phyloP scores from a whole-genome alignment of 2,113 vertebrate species.

The Amazona guildingii region DNA sequence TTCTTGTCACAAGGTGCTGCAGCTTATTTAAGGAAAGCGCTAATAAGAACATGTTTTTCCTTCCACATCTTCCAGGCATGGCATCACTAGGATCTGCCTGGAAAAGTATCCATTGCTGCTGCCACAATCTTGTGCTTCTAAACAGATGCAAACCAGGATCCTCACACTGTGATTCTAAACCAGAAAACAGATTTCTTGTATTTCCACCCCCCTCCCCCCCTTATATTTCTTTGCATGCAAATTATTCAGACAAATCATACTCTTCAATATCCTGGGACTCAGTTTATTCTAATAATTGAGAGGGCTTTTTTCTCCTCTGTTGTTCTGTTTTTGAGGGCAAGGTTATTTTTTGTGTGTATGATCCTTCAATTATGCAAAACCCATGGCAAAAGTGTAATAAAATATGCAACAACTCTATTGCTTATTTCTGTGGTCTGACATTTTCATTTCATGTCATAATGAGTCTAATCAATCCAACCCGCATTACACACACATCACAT shows the following conservation, averaged over 20 bases:
- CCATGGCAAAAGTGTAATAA: conserved; percentile 12
- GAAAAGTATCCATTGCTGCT: background rate
- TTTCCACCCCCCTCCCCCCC: background rate
- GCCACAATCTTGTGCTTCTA: background rate
- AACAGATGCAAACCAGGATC: background rate
- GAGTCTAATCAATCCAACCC: conserved; percentile 33
- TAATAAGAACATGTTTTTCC: background rate
- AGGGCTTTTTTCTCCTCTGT: background rate
- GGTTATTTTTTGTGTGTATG: background rate
- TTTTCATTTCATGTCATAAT: conserved; percentile 52
- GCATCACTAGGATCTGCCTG: background rate
- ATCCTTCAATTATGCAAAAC: conserved; percentile 34
- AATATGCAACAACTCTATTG: background rate
- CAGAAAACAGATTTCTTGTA: background rate
- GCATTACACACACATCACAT: background rate
- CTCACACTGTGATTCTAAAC: background rate
- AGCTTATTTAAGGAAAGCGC: background rate
- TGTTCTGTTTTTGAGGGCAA: conserved; percentile 1
- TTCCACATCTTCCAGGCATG: background rate
- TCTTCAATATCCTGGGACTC: background rate
- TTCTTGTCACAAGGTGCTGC: background rate
- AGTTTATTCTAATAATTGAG: background rate
- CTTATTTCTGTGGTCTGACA: conserved; percentile 43
- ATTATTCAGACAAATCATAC: background rate
- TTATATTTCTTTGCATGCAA: background rate